phyloP scores from a whole-genome alignment of 1,140 invertebrate genomes.

The Caerostris darwini region DNA sequence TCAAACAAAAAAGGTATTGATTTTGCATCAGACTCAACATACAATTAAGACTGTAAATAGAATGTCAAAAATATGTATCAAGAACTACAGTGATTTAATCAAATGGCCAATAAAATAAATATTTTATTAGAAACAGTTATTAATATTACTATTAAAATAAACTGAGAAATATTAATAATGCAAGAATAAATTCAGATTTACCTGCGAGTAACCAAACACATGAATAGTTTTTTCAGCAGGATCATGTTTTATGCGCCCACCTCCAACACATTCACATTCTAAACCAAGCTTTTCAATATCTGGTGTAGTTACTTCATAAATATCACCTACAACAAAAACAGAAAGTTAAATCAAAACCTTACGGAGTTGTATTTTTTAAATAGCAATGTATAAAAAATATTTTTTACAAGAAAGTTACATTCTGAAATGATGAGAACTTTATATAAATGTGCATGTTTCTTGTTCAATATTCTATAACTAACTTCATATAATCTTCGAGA shows the following conservation, averaged over 20 bases:
- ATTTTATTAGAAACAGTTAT: too few relatives aligned
- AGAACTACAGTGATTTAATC: too few relatives aligned
- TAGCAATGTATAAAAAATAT: too few relatives aligned
- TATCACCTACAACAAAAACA: constrained; percentile 84
- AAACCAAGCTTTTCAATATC: constrained; percentile 84
- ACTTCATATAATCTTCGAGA: not conserved
- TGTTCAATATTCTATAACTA: not conserved
- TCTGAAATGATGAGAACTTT: not conserved
- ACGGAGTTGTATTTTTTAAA: not conserved
- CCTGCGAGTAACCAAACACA: constrained; percentile 94
- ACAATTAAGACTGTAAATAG: too few relatives aligned
- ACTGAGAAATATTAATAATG: too few relatives aligned
- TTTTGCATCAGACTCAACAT: too few relatives aligned
- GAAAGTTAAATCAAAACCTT: not conserved
- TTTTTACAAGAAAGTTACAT: not conserved
- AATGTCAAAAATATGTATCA: too few relatives aligned
- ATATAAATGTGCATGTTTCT: not conserved
- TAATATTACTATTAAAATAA: too few relatives aligned
- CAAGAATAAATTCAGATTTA: constrained; percentile 79
- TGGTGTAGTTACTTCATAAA: constrained; percentile 86
- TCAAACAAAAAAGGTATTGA: too few relatives aligned
- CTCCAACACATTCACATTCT: constrained; percentile 89
- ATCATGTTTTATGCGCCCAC: constrained; percentile 91
- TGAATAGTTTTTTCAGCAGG: constrained; percentile 88
- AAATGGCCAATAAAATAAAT: too few relatives aligned